phyloP scores from a whole-genome alignment of 2,888 invertebrate species.

The Drosophila recens region DNA sequence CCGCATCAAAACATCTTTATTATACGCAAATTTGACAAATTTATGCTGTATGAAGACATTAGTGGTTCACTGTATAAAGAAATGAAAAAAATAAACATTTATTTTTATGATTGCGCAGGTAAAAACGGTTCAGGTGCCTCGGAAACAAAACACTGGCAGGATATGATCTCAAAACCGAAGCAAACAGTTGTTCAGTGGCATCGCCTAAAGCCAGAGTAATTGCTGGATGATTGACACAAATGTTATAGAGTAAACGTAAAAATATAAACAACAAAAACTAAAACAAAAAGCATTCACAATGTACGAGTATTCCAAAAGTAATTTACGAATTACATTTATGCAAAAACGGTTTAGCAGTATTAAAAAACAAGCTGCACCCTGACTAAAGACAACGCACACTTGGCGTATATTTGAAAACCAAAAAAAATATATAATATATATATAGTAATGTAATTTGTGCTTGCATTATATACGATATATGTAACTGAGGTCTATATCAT shows the following conservation, averaged over 20 bases:
- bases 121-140: slow-evolving; percentile 97
- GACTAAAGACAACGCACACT: slow-evolving; percentile 18
- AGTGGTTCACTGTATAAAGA: too few species aligned
- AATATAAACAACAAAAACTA: neutral
- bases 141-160: slow-evolving; percentile 99
- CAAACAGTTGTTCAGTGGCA: slow-evolving; percentile 99
- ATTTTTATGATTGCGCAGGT: slow-evolving; percentile 86
- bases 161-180: slow-evolving; percentile 98
- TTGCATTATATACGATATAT: slow-evolving; percentile 13
- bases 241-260: slow-evolving; percentile 5
- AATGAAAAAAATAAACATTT: neutral
- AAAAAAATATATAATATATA: neutral
- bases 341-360: slow-evolving; percentile 13
- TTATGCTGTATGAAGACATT: too few species aligned
- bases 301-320: neutral
- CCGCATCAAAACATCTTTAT: too few species aligned
- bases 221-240: slow-evolving; percentile 14
- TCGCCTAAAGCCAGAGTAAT: slow-evolving; percentile 96
- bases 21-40: too few species aligned
- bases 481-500: slow-evolving; percentile 22
- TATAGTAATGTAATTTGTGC: slow-evolving; percentile 30
- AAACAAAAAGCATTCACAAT: neutral
- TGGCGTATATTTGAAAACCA: slow-evolving; percentile 6
- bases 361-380: slow-evolving; percentile 13
- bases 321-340: slow-evolving; percentile 5